phyloP scores from a whole-genome alignment of 2,888 invertebrate species.

The Melolontha melolontha region DNA sequence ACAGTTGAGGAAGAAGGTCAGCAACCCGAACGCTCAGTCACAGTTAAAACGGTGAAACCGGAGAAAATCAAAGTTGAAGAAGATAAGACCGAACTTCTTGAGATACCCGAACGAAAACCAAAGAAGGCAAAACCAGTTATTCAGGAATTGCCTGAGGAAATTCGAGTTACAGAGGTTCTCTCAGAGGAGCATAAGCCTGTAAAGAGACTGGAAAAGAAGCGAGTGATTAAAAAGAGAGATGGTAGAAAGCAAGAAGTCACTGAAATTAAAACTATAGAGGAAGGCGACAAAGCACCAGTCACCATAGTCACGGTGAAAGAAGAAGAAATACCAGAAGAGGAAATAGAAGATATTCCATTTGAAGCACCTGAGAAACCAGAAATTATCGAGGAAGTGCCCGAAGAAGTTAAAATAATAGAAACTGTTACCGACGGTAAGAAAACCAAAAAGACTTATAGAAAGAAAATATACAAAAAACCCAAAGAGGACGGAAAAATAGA shows the following conservation, averaged over 20 bases:
- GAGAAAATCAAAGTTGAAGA: constrained; percentile 37
- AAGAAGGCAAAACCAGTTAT: constrained; percentile 43
- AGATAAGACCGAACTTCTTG: constrained; percentile 31
- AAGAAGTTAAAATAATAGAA: constrained; percentile 45
- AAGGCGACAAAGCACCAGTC: constrained; percentile 64
- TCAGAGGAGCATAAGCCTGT: constrained; percentile 54
- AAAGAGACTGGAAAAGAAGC: constrained; percentile 57
- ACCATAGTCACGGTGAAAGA: constrained; percentile 62
- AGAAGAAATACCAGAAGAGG: constrained; percentile 57
- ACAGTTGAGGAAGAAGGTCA: constrained; percentile 57
- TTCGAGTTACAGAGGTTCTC: constrained; percentile 52
- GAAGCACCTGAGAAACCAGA: constrained; percentile 51
- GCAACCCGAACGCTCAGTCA: constrained; percentile 57
- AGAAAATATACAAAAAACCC: constrained; percentile 44
- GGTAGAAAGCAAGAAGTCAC: constrained; percentile 61
- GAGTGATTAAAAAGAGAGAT: constrained; percentile 57
- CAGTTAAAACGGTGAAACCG: constrained; percentile 38
- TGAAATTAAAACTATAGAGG: constrained; percentile 65
- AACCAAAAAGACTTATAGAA: constrained; percentile 54
- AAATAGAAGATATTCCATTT: constrained; percentile 48
- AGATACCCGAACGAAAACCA: constrained; percentile 17
- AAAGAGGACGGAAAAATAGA: constrained; percentile 55
- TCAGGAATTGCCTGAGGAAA: constrained; percentile 53
- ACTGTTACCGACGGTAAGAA: constrained; percentile 51
- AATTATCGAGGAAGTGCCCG: constrained; percentile 40